Evolutionary conservation across 2,888 invertebrate species (phyloP).

Genomic region (Choristoneura rosaceana): DNA sequence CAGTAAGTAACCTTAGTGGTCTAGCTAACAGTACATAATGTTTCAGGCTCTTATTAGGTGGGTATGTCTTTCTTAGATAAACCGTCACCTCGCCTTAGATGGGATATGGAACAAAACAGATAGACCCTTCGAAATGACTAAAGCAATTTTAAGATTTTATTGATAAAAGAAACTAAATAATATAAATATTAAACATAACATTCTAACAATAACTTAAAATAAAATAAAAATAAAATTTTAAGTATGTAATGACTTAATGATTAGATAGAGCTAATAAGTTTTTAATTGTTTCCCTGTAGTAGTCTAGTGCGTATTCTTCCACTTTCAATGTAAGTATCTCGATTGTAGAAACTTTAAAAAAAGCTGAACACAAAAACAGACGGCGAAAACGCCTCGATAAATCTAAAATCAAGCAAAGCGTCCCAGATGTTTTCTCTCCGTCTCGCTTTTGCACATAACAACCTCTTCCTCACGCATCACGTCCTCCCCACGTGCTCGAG

Average conservation of each 20-base stretch:
- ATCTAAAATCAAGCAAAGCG: constrained; percentile 42
- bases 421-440: constrained; percentile 64
- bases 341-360: constrained; percentile 22
- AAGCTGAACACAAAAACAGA: constrained; percentile 29
- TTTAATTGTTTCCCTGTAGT: constrained; percentile 28
- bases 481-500: constrained; percentile 54
- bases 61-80: not conserved
- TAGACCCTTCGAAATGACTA: constrained; percentile 21
- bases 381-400: constrained; percentile 31
- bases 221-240: too few species aligned
- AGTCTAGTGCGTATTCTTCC: not conserved
- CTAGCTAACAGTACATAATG: too few species aligned
- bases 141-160: too few species aligned
- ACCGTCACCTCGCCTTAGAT: constrained; percentile 3
- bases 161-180: too few species aligned
- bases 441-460: constrained; percentile 52
- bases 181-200: too few species aligned
- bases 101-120: constrained; percentile 26
- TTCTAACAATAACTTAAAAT: too few species aligned
- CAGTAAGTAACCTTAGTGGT: too few species aligned
- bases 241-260: constrained; percentile 16
- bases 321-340: constrained; percentile 1
- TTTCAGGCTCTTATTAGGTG: too few species aligned
- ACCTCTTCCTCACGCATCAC: constrained; percentile 56
- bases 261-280: constrained; percentile 14